These are phyloP conservation scores for Lycaon pictus DNA, from an alignment of 2,113 vertebrate species.

Conservation along the genomic window DNA sequence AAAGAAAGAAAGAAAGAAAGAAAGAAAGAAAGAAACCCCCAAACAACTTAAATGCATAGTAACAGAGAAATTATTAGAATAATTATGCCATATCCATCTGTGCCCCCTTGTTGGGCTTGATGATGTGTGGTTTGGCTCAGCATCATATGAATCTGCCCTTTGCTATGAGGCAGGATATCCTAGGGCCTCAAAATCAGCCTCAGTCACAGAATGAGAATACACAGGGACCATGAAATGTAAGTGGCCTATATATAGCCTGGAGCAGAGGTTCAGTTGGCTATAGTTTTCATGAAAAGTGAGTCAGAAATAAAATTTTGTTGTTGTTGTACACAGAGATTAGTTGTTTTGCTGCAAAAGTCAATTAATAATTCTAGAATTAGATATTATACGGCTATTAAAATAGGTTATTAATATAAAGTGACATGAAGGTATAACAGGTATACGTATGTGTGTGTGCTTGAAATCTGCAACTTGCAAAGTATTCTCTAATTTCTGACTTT, in stretches of 20 bases:
- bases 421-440: background rate
- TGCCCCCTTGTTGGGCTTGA: background rate
- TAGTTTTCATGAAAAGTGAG: background rate
- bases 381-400: background rate
- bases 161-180: background rate
- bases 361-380: background rate
- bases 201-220: background rate
- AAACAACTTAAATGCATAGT: background rate
- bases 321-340: background rate
- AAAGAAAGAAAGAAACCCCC: background rate
- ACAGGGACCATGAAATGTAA: background rate
- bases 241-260: background rate
- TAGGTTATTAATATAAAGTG: background rate
- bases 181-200: background rate
- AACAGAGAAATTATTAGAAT: background rate
- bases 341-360: background rate
- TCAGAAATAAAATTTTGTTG: background rate
- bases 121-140: background rate
- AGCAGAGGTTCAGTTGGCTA: background rate
- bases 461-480: background rate
- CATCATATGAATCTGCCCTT: background rate
- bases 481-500: background rate
- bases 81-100: background rate
- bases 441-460: background rate
- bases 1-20: background rate